Evolutionary conservation across 2,888 invertebrate genomes (phyloP).

Genomic region (Diloba caeruleocephala): DNA sequence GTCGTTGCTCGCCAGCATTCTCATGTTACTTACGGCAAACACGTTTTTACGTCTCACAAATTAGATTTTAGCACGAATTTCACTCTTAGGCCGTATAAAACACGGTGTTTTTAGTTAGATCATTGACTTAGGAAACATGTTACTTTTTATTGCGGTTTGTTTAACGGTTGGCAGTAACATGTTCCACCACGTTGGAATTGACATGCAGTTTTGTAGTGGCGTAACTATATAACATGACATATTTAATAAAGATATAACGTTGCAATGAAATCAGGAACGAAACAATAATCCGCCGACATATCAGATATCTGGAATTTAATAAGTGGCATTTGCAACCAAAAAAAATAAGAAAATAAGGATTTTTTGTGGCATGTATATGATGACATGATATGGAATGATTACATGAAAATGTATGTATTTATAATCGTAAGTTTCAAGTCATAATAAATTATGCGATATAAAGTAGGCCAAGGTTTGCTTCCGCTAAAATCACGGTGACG

Average conservation of each 20-base stretch:
- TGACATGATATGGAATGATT: slow-evolving; percentile 15
- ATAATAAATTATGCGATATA: slow-evolving; percentile 16
- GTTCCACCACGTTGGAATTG: slow-evolving; percentile 58
- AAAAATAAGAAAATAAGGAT: too few species aligned
- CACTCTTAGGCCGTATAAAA: slow-evolving; percentile 57
- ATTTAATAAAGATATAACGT: slow-evolving; percentile 2
- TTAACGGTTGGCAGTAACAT: slow-evolving; percentile 64
- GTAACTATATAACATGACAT: slow-evolving; percentile 34
- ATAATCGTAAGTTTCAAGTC: slow-evolving; percentile 14
- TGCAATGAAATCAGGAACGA: slow-evolving; percentile 36
- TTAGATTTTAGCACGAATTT: slow-evolving; percentile 52
- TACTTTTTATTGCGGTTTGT: slow-evolving; percentile 56
- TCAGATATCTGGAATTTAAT: slow-evolving; percentile 5
- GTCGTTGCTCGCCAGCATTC: slow-evolving; percentile 69
- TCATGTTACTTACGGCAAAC: slow-evolving; percentile 69
- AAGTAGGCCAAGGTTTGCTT: slow-evolving; percentile 65
- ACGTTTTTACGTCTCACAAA: slow-evolving; percentile 57
- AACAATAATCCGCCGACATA: slow-evolving; percentile 2
- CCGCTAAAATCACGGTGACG: slow-evolving; percentile 54
- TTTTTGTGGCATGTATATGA: slow-evolving; percentile 2
- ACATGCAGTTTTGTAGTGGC: slow-evolving; percentile 54
- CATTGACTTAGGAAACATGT: slow-evolving; percentile 29
- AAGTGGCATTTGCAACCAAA: too few species aligned
- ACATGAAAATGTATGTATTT: slow-evolving; percentile 20
- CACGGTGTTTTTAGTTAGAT: slow-evolving; percentile 44